These are phyloP conservation scores for Thelaira solivaga DNA, from an alignment of 2,888 invertebrate genomes.

Conservation along the genomic window DNA sequence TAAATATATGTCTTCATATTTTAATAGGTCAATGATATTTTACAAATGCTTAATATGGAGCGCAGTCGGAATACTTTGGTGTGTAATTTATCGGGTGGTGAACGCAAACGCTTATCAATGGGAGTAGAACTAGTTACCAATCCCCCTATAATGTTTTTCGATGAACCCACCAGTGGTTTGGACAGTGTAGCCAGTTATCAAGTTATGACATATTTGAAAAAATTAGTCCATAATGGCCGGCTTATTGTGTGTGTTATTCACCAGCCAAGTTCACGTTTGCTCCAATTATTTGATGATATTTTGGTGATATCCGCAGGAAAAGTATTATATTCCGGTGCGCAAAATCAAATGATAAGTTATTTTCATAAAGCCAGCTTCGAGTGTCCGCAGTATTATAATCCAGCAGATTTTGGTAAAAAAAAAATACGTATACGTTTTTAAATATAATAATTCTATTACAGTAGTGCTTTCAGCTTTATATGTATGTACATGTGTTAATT, in stretches of 20 bases:
- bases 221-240: conserved; percentile 87
- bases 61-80: conserved; percentile 83
- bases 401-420: conserved; percentile 92
- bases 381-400: conserved; percentile 93
- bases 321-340: conserved; percentile 87
- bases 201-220: conserved; percentile 86
- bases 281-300: conserved; percentile 91
- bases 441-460: no score
- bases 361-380: conserved; percentile 82
- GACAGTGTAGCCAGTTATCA: conserved; percentile 90
- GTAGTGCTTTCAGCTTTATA: no score
- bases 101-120: conserved; percentile 91
- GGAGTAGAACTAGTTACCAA: conserved; percentile 93
- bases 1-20: not conserved
- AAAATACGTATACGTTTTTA: not conserved
- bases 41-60: conserved; percentile 85
- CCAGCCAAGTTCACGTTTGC: conserved; percentile 90
- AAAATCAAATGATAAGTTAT: conserved; percentile 84
- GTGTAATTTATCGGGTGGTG: conserved; percentile 88
- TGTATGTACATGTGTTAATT: no score
- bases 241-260: conserved; percentile 93
- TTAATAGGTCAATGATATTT: conserved; percentile 85
- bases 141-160: conserved; percentile 95
- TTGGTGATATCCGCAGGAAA: conserved; percentile 87
- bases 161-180: conserved; percentile 93